Evolutionary conservation across 2,113 vertebrate genomes (phyloP), one percentile per base, ranked within the genome.

Genomic region (Tachysurus vachellii): DNA sequence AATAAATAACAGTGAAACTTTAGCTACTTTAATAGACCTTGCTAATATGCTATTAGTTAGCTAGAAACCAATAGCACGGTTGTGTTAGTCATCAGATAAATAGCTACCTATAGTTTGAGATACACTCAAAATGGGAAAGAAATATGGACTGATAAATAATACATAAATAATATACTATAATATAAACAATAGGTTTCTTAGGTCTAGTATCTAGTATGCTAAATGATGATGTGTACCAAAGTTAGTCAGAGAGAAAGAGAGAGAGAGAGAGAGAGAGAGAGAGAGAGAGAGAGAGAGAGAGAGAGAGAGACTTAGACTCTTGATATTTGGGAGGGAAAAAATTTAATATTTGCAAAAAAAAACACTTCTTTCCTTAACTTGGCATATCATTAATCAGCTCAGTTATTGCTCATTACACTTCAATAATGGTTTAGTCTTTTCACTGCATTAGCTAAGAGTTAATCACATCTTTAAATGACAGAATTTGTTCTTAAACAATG

Each of bases 381-480:
- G 62, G 31, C 61, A 82, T 17, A 26, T 83, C 82, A 83, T 83
- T 11, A 83, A 83, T 83, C 82, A 83, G 7, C 62, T 83, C 82
- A 53, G 61, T 64, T 64, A 82, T 62, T 82, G 62, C 47, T 83
- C 82, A 83, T 68, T 83, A 66, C 44, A 68, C 62, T 70, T 31
- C 16, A 36, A 54, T 83, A 83, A 83, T 83, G 62, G 16, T n/a
- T 70, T 53, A 68, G 23, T 47, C 47, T 70, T 83, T 28, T 28
- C 31, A 62, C 47, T 31, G 17, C 82, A 83, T 83, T 83, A 68
- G 17, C n/a, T 19, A 82, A 0, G 13, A 66, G 36, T 82, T 82
- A 66, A 82, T 82, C 81, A 17, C 21, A 17, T 82, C 13, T 82
- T 26, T 61, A 62, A 62, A 36, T 47, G 12, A 36, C 16, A 61